phyloP scores from a whole-genome alignment of 2,797 vertebrate genomes.

The Megaceryle alcyon region DNA sequence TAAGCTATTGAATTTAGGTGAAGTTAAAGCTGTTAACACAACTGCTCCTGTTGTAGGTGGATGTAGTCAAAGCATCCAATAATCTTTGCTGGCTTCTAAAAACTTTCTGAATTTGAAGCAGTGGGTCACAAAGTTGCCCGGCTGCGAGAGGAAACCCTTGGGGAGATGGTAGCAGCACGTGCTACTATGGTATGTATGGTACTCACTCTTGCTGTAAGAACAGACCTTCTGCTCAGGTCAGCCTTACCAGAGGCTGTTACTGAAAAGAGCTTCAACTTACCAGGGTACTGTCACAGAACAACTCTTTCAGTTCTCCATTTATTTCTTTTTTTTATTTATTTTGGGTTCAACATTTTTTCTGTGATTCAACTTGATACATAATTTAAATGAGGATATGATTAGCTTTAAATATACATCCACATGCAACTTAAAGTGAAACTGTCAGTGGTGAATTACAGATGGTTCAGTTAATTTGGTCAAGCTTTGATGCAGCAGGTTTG shows the following conservation, averaged over 20 bases:
- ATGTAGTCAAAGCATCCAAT: not conserved
- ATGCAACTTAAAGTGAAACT: not conserved
- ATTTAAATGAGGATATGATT: not conserved
- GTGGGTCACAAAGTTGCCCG: not conserved
- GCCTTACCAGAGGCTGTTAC: not conserved
- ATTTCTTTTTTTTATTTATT: not conserved
- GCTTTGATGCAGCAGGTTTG: fast-evolving
- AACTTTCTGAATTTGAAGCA: not conserved
- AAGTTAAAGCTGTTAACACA: not conserved
- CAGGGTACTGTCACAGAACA: not conserved
- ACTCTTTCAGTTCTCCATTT: not conserved
- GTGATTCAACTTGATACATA: not conserved
- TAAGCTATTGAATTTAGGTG: not conserved
- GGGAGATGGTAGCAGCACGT: not conserved
- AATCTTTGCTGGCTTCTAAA: not conserved
- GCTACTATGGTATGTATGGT: not conserved
- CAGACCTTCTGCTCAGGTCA: not conserved
- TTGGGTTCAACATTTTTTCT: not conserved
- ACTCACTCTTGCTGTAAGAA: not conserved
- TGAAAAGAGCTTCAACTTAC: not conserved
- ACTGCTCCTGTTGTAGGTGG: not conserved
- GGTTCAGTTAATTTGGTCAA: not conserved
- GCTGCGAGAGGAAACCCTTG: not conserved
- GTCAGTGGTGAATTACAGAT: not conserved
- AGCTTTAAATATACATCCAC: not conserved